These are phyloP conservation scores for Solea senegalensis DNA, from an alignment of 2,113 vertebrate genomes.

Conservation along the genomic window DNA sequence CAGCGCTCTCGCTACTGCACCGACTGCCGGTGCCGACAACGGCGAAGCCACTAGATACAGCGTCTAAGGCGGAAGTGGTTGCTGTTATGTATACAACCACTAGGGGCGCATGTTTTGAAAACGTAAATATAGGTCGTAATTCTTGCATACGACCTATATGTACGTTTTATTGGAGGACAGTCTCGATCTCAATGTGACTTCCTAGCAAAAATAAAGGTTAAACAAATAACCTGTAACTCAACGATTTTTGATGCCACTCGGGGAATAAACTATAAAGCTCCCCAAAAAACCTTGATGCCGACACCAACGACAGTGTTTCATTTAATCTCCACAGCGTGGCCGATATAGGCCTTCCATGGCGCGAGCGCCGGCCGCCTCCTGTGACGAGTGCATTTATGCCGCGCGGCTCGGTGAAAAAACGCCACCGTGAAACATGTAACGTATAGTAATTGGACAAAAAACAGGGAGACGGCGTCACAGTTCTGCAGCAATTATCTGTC, in stretches of 20 bases:
- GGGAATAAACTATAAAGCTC: background rate
- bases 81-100: no score
- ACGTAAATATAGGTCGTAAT: no score
- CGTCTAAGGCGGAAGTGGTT: no score
- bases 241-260: no score
- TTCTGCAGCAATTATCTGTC: background rate
- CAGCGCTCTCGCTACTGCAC: no score
- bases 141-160: no score
- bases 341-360: slow-evolving; percentile 9
- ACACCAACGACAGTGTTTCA: slow-evolving; percentile 4
- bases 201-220: no score
- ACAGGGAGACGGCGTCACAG: background rate
- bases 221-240: background rate
- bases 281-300: background rate
- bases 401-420: background rate
- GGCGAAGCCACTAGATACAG: no score
- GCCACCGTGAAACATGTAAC: background rate
- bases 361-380: background rate
- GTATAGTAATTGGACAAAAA: background rate
- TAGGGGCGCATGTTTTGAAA: no score
- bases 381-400: slow-evolving; percentile 8
- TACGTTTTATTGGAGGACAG: no score
- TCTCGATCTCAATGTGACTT: no score
- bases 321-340: background rate
- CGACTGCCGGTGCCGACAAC: no score